phyloP scores from a whole-genome alignment of 2,888 invertebrate species.

The Brachycybe producta region DNA sequence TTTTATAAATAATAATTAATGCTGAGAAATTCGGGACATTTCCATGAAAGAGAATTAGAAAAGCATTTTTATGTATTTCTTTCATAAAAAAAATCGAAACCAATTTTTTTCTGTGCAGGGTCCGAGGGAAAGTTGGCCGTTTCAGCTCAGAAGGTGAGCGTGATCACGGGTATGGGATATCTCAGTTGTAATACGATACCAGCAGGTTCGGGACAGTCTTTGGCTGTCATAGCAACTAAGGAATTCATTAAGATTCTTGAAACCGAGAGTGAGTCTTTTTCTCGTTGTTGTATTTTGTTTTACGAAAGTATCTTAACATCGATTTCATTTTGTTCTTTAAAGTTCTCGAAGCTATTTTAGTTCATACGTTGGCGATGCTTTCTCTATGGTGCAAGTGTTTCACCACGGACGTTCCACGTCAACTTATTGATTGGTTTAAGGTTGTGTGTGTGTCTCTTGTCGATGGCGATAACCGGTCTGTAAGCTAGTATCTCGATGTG shows the following conservation, averaged over 20 bases:
- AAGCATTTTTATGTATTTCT: no score
- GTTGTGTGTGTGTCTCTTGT: slow-evolving; percentile 18
- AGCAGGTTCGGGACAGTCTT: slow-evolving; percentile 42
- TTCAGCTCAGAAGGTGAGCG: slow-evolving; percentile 73
- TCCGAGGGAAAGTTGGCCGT: slow-evolving; percentile 81
- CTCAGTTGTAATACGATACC: slow-evolving; percentile 55
- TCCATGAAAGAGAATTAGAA: no score
- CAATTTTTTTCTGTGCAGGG: slow-evolving; percentile 38
- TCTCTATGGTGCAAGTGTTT: slow-evolving; percentile 61
- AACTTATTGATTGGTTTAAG: slow-evolving; percentile 47
- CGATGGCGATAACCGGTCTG: no score
- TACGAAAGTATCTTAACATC: not conserved
- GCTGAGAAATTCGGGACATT: no score
- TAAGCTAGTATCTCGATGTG: no score
- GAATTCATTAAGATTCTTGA: slow-evolving; percentile 66
- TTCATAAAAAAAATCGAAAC: not conserved
- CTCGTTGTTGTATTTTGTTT: not conserved
- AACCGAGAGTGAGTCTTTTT: slow-evolving; percentile 46
- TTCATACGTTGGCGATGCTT: slow-evolving; percentile 66
- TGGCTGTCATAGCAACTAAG: slow-evolving; percentile 48
- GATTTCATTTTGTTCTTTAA: slow-evolving; percentile 22
- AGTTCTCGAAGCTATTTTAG: slow-evolving; percentile 81
- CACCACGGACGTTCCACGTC: slow-evolving; percentile 48
- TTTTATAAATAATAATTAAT: no score
- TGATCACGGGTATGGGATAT: slow-evolving; percentile 59